Percentiles rank a stretch among this genome's conserved stretches.
phyloP scores from a whole-genome alignment of 2,797 vertebrate genomes.

The Pelobates cultripes region DNA sequence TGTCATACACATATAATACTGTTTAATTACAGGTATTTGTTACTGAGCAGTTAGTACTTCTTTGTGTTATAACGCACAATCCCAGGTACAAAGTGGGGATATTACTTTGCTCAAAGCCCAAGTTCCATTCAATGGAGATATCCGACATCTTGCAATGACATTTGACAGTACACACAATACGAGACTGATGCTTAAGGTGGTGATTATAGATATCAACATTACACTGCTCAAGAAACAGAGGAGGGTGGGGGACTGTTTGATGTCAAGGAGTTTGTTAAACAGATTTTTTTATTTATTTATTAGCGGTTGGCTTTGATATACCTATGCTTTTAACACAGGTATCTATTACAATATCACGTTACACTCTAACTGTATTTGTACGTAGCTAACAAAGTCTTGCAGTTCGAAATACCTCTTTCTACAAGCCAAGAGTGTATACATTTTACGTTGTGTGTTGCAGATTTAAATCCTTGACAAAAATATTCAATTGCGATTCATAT shows the following conservation, averaged over 20 bases:
- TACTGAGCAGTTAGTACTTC: slow-evolving; percentile 3
- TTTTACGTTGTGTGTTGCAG: too few relatives aligned
- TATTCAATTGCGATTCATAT: too few relatives aligned
- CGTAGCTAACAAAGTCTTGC: too few relatives aligned
- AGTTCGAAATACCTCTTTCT: too few relatives aligned
- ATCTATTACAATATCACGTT: background rate
- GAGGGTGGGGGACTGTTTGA: slow-evolving; percentile 34
- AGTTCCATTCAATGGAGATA: background rate
- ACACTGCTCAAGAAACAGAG: slow-evolving; percentile 31
- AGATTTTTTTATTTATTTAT: background rate
- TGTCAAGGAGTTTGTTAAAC: slow-evolving; percentile 17
- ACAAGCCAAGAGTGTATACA: too few relatives aligned
- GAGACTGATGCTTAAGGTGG: slow-evolving; percentile 18
- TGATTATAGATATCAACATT: slow-evolving; percentile 30
- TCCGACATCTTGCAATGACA: background rate
- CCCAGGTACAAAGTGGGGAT: background rate
- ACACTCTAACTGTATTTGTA: background rate
- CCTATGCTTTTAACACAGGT: slow-evolving; percentile 3
- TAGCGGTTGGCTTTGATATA: background rate
- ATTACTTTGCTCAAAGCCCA: background rate
- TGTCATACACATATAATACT: slow-evolving; percentile 21
- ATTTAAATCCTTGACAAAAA: too few relatives aligned
- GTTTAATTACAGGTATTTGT: slow-evolving; percentile 39
- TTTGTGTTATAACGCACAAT: slow-evolving; percentile 5
- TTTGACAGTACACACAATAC: background rate